Percentiles rank a stretch among this genome's conserved stretches.
Evolutionary conservation across 2,888 invertebrate species (phyloP).

Genomic region (Nudaria mundana): DNA sequence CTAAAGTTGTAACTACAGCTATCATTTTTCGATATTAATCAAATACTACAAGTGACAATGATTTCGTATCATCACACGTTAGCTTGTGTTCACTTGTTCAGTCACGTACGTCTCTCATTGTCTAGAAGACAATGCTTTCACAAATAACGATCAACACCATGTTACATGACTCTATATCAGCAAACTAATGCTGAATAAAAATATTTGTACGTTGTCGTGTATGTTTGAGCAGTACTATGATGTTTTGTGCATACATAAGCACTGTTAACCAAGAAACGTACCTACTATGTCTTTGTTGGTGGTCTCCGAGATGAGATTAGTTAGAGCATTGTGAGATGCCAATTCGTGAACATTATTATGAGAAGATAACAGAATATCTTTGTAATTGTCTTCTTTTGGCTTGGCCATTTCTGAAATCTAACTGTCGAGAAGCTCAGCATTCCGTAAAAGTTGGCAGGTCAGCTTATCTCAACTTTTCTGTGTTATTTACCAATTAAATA

Average conservation of each 20-base stretch:
- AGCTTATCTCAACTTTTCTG: too few species aligned
- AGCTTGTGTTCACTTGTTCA: constrained; percentile 20
- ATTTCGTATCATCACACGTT: constrained; percentile 5
- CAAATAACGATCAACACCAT: constrained; percentile 49
- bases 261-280: not conserved
- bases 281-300: not conserved
- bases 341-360: not conserved
- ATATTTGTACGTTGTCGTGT: constrained; percentile 18
- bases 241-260: not conserved
- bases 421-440: too few species aligned
- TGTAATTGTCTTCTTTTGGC: too few species aligned
- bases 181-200: constrained; percentile 20
- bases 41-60: not conserved
- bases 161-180: constrained; percentile 23
- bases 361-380: too few species aligned
- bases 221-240: not conserved
- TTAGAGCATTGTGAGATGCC: too few species aligned
- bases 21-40: not conserved
- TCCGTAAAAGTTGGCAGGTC: too few species aligned
- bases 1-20: too few species aligned
- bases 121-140: constrained; percentile 54
- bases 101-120: constrained; percentile 54
- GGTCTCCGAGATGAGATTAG: too few species aligned
- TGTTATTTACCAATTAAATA: too few species aligned
- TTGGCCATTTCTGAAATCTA: too few species aligned